phyloP scores from a whole-genome alignment of 2,113 vertebrate species.

The Prionailurus viverrinus region DNA sequence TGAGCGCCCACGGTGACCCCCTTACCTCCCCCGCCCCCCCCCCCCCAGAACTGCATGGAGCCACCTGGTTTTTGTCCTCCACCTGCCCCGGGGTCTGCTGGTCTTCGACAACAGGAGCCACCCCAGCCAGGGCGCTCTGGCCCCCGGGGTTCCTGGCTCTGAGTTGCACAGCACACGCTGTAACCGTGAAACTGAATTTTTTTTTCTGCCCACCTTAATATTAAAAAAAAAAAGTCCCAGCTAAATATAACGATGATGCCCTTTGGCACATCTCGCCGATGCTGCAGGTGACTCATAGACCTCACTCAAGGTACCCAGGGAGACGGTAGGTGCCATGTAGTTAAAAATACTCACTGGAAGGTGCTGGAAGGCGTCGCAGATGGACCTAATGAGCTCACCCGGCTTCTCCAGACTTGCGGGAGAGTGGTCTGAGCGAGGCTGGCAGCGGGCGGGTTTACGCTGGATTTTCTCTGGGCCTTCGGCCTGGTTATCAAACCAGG shows the following conservation, averaged over 20 bases:
- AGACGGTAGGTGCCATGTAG: background rate
- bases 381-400: slow-evolving; percentile 7
- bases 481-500: background rate
- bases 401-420: background rate
- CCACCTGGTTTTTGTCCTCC: background rate
- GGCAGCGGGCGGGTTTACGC: background rate
- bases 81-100: background rate
- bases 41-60: background rate
- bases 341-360: slow-evolving; percentile 36
- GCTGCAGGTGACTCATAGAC: slow-evolving; percentile 67
- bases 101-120: background rate
- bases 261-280: slow-evolving; percentile 55
- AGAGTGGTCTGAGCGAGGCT: background rate
- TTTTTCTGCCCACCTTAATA: background rate
- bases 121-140: background rate
- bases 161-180: background rate
- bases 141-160: background rate
- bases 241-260: slow-evolving; percentile 47
- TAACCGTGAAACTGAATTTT: background rate
- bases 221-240: background rate
- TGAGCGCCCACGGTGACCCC: too few relatives aligned
- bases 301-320: background rate
- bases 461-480: background rate
- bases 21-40: too few relatives aligned
- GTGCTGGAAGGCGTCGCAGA: background rate